These are phyloP conservation scores for Aphyosemion australe DNA, from an alignment of 2,113 vertebrate genomes.

Conservation along the genomic window DNA sequence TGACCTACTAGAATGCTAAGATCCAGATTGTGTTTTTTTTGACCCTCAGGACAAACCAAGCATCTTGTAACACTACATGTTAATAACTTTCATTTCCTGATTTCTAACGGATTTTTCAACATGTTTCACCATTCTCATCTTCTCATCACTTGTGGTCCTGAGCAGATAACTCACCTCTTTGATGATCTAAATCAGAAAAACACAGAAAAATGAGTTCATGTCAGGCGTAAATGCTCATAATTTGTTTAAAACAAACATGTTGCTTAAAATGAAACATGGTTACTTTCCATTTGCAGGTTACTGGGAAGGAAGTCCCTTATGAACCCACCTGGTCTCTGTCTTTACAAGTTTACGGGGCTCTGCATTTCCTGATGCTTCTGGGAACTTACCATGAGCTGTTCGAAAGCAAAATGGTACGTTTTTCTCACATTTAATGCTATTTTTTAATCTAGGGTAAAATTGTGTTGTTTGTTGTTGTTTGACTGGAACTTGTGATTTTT, in stretches of 20 bases:
- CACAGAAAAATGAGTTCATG: neutral
- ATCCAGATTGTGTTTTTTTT: too few species aligned
- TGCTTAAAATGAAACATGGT: slow-evolving; percentile 11
- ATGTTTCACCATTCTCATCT: too few species aligned
- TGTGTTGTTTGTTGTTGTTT: neutral
- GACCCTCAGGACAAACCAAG: too few species aligned
- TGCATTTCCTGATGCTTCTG: slow-evolving; percentile 84
- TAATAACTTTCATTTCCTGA: too few species aligned
- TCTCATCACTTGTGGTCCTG: neutral
- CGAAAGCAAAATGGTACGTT: slow-evolving; percentile 81
- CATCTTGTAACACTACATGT: too few species aligned
- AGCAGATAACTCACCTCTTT: neutral
- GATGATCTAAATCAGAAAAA: neutral
- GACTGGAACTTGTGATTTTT: neutral
- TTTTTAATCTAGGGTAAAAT: neutral
- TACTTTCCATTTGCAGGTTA: slow-evolving; percentile 78
- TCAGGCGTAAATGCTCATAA: too few species aligned
- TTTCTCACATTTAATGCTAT: neutral
- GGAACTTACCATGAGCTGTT: slow-evolving; percentile 83
- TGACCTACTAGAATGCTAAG: too few species aligned
- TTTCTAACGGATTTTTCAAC: too few species aligned
- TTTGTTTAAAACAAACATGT: neutral
- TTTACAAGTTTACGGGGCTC: slow-evolving; percentile 77
- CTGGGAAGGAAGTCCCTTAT: slow-evolving; percentile 83
- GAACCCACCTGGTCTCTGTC: slow-evolving; percentile 71